Conservation (phyloP, 2,888 invertebrate genomes). For the Orchesellides sinensis region DNA sequence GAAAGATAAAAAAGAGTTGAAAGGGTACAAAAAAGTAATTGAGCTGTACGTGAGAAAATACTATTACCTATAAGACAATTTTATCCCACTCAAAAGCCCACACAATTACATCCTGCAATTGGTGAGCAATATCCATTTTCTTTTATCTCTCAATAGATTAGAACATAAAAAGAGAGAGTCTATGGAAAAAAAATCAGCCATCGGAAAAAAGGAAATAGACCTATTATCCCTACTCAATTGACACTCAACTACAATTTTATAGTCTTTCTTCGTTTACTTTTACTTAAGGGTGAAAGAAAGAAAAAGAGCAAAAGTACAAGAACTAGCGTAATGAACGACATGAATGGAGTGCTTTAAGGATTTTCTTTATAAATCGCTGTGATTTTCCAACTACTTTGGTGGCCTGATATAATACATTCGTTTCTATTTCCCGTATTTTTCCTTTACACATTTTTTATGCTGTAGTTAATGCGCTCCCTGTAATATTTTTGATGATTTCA, state of each 20-base stretch:
- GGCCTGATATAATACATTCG: too few relatives aligned
- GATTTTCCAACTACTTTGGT: too few relatives aligned
- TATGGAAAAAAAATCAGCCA: conserved; percentile 56
- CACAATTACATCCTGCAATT: conserved; percentile 23
- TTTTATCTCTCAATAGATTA: conserved; percentile 29
- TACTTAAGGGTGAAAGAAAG: not conserved
- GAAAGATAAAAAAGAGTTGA: not conserved
- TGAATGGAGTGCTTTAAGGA: too few relatives aligned
- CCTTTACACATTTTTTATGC: too few relatives aligned
- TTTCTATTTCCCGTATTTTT: too few relatives aligned
- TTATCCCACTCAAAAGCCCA: conserved; percentile 10
- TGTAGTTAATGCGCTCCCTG: too few relatives aligned
- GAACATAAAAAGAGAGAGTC: conserved; percentile 30
- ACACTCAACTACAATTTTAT: conserved; percentile 67
- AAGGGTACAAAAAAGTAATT: conserved; percentile 28
- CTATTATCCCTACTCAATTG: conserved; percentile 69
- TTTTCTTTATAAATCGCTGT: too few relatives aligned
- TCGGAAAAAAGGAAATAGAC: conserved; percentile 37
- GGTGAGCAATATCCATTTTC: conserved; percentile 4
- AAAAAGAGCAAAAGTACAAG: conserved; percentile 1
- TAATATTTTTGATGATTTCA: too few relatives aligned
- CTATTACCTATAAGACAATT: conserved; percentile 19
- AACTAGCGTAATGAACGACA: too few relatives aligned
- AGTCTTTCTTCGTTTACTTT: conserved; percentile 40
- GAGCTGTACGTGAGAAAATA: conserved; percentile 45